Conservation (phyloP, 1,140 invertebrate genomes). For the Himalopsyche phryganea region DNA sequence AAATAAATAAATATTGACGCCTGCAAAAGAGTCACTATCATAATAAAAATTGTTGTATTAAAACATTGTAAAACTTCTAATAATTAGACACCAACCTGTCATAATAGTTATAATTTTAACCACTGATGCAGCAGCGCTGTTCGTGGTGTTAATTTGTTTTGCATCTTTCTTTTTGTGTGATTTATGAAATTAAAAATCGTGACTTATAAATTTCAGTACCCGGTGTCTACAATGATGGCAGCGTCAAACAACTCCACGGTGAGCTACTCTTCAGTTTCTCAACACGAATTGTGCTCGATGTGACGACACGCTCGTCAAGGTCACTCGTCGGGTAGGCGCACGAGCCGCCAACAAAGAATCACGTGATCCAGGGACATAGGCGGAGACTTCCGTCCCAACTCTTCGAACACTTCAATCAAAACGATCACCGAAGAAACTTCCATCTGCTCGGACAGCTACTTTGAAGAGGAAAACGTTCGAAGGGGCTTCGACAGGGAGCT, state of each 20-base stretch:
- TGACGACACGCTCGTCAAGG: slow-evolving; percentile 50
- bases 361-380: slow-evolving; percentile 30
- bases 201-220: slow-evolving; percentile 43
- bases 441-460: slow-evolving; percentile 17
- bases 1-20: too few relatives aligned
- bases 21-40: too few relatives aligned
- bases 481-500: slow-evolving; percentile 3
- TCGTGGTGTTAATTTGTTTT: too few relatives aligned
- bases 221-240: slow-evolving; percentile 45
- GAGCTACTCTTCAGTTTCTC: slow-evolving; percentile 47
- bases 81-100: too few relatives aligned
- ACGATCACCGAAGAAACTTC: slow-evolving; percentile 28
- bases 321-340: slow-evolving; percentile 39
- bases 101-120: too few relatives aligned
- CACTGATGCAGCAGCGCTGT: too few relatives aligned
- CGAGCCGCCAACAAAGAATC: slow-evolving; percentile 41
- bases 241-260: slow-evolving; percentile 21
- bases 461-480: slow-evolving; percentile 10
- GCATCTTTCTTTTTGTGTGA: too few relatives aligned
- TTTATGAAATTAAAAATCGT: background rate
- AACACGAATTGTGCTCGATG: slow-evolving; percentile 52
- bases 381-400: slow-evolving; percentile 23
- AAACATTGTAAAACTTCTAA: too few relatives aligned
- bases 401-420: slow-evolving; percentile 23
- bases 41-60: too few relatives aligned